Base-by-base conservation (phyloP, 2,797 vertebrate genomes). In the Coreius guichenoti region DNA sequence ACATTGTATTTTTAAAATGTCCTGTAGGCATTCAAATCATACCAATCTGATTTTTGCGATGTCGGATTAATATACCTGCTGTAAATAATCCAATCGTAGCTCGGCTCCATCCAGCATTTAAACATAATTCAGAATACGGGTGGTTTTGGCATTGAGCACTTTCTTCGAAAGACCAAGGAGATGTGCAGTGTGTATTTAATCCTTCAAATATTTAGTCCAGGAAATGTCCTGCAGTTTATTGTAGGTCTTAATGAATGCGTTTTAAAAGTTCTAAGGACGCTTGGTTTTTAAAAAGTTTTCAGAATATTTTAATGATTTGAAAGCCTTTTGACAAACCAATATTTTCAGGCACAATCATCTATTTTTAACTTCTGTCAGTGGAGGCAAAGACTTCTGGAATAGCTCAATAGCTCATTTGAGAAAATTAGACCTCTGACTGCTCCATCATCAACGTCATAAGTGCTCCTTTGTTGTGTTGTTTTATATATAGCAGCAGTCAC, bases 401-500 rank as follows among this genome's bases (percentile, higher is more conserved):
- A 78, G 26, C 83, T 85, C 82, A 43, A 63, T 68, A 73, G 54
- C 47, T 78, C 7, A 49, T 85, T 82, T 81, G 49, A 74, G 49
- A 51, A 87, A 83, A 86, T 88, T n/a, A 85, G 58, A 76, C 83
- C 83, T 86, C 83, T 69, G 80, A 80, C 58, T 74, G 65, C 73
- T 49, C 83, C 51, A 70, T 85, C 84, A 80, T 80, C 31, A 80
- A 47, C 14, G 26, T 47, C 69, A 81, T 36, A 81, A 83, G 76
- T 47, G 7, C 11, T 70, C 13, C 83, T 81, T 72, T 73, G 69
- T 76, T 86, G 75, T 75, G 65, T 65, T 23, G 89, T 79, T 43
- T 43, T 88, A 87, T 88, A 79, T 88, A 89, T 83, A 88, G 80
- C 51, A 43, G 6, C 31, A 51, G 65, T 77, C 76, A 72, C 82